Evolutionary conservation across 2,888 invertebrate genomes (phyloP).

Genomic region (Microplitis deprimator): DNA sequence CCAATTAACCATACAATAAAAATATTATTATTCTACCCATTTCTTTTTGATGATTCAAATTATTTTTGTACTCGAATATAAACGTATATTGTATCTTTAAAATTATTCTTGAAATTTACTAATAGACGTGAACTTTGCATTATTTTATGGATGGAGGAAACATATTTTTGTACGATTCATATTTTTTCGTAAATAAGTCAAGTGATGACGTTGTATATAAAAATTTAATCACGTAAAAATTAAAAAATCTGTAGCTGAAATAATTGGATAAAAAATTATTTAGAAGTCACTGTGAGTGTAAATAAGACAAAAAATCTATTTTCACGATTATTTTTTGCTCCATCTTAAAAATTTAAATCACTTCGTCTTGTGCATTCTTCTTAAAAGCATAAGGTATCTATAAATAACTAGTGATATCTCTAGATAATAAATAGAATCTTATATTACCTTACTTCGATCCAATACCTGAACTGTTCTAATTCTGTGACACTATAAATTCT

Average conservation of each 20-base stretch:
- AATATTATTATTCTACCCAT: too few relatives aligned
- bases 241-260: not conserved
- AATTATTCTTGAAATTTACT: too few relatives aligned
- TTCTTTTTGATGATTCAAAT: too few relatives aligned
- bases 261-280: not conserved
- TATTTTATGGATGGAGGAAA: not conserved
- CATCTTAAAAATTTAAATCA: not conserved
- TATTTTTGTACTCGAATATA: too few relatives aligned
- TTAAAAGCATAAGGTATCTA: conserved; percentile 14
- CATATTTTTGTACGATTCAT: not conserved
- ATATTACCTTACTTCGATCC: conserved; percentile 49
- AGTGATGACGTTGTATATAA: not conserved
- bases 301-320: not conserved
- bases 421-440: conserved; percentile 47
- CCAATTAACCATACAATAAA: too few relatives aligned
- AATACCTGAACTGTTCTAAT: conserved; percentile 49
- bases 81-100: too few relatives aligned
- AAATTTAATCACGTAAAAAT: not conserved
- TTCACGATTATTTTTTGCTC: not conserved
- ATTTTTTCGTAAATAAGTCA: not conserved
- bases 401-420: conserved; percentile 33
- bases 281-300: not conserved
- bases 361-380: not conserved
- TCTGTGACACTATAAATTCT: conserved; percentile 47
- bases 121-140: not conserved